Conservation (phyloP, 2,113 vertebrate genomes). For the Esox niger region DNA sequence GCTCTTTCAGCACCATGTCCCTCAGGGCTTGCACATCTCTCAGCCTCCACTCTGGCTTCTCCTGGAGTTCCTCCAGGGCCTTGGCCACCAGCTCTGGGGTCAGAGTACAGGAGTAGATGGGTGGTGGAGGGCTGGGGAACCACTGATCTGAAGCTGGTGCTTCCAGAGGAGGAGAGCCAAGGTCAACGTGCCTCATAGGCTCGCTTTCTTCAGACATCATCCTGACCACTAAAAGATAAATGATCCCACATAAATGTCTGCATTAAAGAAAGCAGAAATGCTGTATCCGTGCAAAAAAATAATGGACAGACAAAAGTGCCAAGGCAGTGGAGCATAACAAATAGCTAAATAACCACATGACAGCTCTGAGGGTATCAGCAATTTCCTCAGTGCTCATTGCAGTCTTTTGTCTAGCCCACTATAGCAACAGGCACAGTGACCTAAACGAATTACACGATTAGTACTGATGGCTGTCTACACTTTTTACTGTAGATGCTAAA, state of each 20-base stretch:
- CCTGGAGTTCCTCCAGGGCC: constrained; percentile 93
- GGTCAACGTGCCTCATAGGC: constrained; percentile 82
- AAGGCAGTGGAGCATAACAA: too few relatives aligned
- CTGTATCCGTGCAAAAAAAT: too few relatives aligned
- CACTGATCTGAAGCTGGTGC: constrained; percentile 63
- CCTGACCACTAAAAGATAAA: constrained; percentile 29
- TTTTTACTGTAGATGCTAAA: neutral
- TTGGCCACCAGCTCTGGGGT: constrained; percentile 89
- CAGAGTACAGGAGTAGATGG: constrained; percentile 84
- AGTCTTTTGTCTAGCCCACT: too few relatives aligned
- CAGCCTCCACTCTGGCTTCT: constrained; percentile 95
- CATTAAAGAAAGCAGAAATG: neutral
- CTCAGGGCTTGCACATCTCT: constrained; percentile 92
- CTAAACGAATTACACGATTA: neutral
- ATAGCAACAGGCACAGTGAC: neutral
- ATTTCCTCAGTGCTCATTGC: neutral
- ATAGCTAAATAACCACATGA: too few relatives aligned
- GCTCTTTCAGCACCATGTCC: constrained; percentile 96
- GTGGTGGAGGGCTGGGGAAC: constrained; percentile 71
- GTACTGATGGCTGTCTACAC: too few relatives aligned
- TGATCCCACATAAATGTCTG: neutral
- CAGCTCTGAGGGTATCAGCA: neutral
- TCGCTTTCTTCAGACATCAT: constrained; percentile 76
- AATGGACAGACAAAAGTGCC: too few relatives aligned
- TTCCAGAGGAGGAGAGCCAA: constrained; percentile 72